Base-by-base conservation (phyloP, 2,113 vertebrate species). In the Nothocercus julius region DNA sequence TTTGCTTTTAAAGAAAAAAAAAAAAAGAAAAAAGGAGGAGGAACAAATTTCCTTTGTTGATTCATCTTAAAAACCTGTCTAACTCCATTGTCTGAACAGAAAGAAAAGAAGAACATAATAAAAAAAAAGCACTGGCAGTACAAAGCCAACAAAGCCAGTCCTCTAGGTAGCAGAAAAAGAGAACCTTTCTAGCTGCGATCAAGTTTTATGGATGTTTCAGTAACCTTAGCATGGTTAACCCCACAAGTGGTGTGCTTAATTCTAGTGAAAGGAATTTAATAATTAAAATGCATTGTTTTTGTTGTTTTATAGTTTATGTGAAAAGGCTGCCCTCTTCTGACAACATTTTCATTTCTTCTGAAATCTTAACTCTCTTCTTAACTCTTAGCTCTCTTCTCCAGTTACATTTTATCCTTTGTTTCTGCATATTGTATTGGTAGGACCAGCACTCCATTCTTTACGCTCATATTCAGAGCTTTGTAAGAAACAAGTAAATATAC, bases 291-390 rank as follows among this genome's bases (percentile, higher is more conserved):
- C 87, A 94, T 90, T 80, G 22, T 38, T 62, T 19, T 67, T 94
- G 30, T 84, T 90, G 27, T 7, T 87, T 92, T 95, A 87, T 22
- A 87, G 69, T 96, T 84, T 62, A 82, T 93, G 87, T 85, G 96
- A 95, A 96, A 90, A 97, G 92, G 84, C 96, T 97, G 97, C 96
- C 97, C 97, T 94, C 96, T 97, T 95, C 95, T 97, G 97, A 95
- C 94, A 84, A 72, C 1, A 83, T 78, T 66, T 68, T 51, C 3
- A 32, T 84, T 91, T 88, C 36, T 76, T 74, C 2, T 3, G 59
- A 89, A 87, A 62, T 40, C 34, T 53, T 66, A 17, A 47, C 40
- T 59, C 3, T 6, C 74, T 90, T 88, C 67, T 53, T 66, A 17
- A 51, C 40, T 59, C 3, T 6, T 77, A 89, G 84, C 70, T 84